Evolutionary conservation across 2,113 vertebrate species (phyloP).

Genomic region (Daphoenositta chrysoptera): DNA sequence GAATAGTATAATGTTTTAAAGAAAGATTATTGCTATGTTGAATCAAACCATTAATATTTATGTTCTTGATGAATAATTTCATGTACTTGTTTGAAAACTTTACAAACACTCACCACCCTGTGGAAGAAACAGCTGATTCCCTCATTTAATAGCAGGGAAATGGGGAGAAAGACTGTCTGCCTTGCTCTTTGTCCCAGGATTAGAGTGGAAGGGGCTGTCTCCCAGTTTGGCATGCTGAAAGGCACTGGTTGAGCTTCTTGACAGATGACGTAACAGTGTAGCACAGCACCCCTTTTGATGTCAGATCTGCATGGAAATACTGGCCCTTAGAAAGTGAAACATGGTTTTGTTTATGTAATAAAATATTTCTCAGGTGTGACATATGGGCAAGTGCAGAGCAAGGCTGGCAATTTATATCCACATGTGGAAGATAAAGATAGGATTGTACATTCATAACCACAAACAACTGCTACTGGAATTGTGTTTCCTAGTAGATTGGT

Average conservation of each 20-base stretch:
- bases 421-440: constrained; percentile 53
- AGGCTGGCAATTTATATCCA: constrained; percentile 49
- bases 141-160: background rate
- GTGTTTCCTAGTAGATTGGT: background rate
- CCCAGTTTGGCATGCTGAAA: background rate
- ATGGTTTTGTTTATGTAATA: constrained; percentile 52
- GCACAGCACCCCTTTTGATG: background rate
- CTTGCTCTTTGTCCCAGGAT: background rate
- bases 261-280: background rate
- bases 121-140: background rate
- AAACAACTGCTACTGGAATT: constrained; percentile 3
- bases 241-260: background rate
- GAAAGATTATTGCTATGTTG: background rate
- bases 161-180: background rate
- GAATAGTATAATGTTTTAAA: background rate
- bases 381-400: constrained; percentile 15
- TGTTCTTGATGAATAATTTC: background rate
- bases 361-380: constrained; percentile 55
- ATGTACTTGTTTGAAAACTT: background rate
- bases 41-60: constrained; percentile 10
- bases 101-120: background rate
- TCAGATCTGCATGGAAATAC: constrained; percentile 20
- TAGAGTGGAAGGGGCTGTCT: background rate
- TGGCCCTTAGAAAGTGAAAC: constrained; percentile 31
- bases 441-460: constrained; percentile 12